A percentile compares a stretch with the other conserved stretches of the same genome.
phyloP scores from a whole-genome alignment of 2,113 vertebrate species.

The Psilopsiagon aymara region DNA sequence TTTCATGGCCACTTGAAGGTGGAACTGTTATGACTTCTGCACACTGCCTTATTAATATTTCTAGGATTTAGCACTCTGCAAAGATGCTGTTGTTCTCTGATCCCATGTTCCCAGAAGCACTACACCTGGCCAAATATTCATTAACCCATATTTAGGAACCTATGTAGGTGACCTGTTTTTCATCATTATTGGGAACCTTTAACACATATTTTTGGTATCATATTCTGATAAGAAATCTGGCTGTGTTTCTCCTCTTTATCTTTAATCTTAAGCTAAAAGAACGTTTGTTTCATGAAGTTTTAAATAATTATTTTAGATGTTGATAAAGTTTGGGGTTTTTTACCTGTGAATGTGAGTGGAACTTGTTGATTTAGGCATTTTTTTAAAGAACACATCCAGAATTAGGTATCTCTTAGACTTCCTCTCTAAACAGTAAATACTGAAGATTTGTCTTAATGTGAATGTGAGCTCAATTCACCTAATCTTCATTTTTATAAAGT shows the following conservation, averaged over 20 bases:
- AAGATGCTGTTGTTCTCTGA: neutral
- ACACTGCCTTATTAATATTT: neutral
- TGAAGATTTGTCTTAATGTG: neutral
- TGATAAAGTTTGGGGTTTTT: neutral
- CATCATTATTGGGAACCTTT: neutral
- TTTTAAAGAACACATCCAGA: neutral
- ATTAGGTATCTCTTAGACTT: neutral
- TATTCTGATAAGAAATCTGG: neutral
- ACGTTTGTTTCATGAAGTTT: neutral
- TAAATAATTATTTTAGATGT: neutral
- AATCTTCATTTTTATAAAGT: neutral
- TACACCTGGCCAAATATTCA: neutral
- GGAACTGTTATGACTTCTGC: constrained; percentile 1
- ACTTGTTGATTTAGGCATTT: neutral
- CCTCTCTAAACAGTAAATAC: neutral
- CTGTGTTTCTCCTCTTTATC: neutral
- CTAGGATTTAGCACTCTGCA: neutral
- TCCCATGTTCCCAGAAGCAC: neutral
- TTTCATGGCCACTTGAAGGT: constrained; percentile 5
- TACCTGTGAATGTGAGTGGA: neutral
- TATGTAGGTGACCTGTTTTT: neutral
- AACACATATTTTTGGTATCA: neutral
- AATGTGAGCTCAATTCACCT: neutral
- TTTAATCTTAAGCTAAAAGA: neutral
- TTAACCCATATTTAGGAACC: neutral